Evolutionary conservation across 2,797 vertebrate genomes (phyloP), one percentile per base, ranked within the genome.

Genomic region (Todus mexicanus): DNA sequence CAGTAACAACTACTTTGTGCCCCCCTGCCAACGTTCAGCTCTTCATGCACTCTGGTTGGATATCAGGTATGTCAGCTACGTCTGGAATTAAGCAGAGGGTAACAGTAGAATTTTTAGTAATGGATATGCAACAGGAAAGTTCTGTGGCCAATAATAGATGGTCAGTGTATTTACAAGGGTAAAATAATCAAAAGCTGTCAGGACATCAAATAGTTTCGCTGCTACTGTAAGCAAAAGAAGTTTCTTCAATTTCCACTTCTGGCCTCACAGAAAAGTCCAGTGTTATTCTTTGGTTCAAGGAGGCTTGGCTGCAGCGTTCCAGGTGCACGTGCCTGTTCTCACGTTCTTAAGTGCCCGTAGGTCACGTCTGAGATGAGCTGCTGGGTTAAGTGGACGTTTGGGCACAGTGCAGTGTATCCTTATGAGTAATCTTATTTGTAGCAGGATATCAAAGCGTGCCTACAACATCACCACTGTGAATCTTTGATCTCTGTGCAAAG

Each of bases 351-450:
- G 38, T 18, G 11, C 57, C 42, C 57, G 23, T 27, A 35, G 51
- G 38, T 82, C 74, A 79, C 4, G 2, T 27, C 12, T 33, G 74
- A 59, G 70, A 29, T 21, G 21, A 85, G 59, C 35, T 77, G 40
- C 53, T 54, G 63, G 48, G 25, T 18, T 74, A 60, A 37, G 21
- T 18, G 4, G 15, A 25, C 8, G 10, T 74, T 47, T 60, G 77
- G 38, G 42, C 26, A 29, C 1, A 2, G n/a, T 37, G n/a, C 48
- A 68, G 31, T 2, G 0, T 54, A 37, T 15, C 19, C n/a, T n/a
- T n/a, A n/a, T n/a, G n/a, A n/a, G n/a, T n/a, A n/a, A 1, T 60
- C 19, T 21, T 70, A 54, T 20, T 29, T 82, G 35, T 22, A 76
- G 43, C 14, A 71, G 40, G 33, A 35, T 60, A 54, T 43, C 38